Evolutionary conservation across 2,888 invertebrate species (phyloP).

Genomic region (Vesta saturnalis): DNA sequence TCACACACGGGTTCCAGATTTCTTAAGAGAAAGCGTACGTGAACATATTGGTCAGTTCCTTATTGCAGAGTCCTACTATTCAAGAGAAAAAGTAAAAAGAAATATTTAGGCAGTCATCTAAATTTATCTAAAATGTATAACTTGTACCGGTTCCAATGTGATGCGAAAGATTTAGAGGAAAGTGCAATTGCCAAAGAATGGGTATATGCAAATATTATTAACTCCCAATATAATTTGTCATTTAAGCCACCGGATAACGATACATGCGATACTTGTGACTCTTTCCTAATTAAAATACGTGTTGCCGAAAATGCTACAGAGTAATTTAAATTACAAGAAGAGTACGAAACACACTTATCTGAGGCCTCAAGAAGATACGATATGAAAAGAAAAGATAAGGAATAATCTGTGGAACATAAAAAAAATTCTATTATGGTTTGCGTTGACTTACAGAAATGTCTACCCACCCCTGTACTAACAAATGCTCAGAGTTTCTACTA

Average conservation of each 20-base stretch:
- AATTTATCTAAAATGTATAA: no score
- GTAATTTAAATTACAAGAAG: background rate
- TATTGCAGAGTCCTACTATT: background rate
- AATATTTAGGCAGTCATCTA: no score
- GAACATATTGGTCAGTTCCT: background rate
- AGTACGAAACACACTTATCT: background rate
- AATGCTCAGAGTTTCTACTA: no score
- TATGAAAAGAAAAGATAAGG: background rate
- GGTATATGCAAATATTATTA: background rate
- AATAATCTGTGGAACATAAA: background rate
- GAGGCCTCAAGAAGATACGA: no score
- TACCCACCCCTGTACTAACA: conserved; percentile 34
- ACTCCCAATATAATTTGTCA: no score
- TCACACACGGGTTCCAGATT: no score
- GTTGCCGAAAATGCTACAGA: background rate
- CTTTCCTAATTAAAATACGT: no score
- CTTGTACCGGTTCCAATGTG: no score
- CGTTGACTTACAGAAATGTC: conserved; percentile 40
- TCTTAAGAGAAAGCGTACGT: background rate
- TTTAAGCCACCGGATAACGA: no score
- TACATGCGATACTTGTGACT: no score
- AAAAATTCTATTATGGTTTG: background rate
- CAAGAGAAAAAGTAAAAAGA: background rate
- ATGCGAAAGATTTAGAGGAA: no score
- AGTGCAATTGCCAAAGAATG: no score